Percentiles rank a stretch among this genome's conserved stretches.
These are phyloP conservation scores for Dryobotodes eremita DNA, from an alignment of 2,888 invertebrate species.

Conservation along the genomic window DNA sequence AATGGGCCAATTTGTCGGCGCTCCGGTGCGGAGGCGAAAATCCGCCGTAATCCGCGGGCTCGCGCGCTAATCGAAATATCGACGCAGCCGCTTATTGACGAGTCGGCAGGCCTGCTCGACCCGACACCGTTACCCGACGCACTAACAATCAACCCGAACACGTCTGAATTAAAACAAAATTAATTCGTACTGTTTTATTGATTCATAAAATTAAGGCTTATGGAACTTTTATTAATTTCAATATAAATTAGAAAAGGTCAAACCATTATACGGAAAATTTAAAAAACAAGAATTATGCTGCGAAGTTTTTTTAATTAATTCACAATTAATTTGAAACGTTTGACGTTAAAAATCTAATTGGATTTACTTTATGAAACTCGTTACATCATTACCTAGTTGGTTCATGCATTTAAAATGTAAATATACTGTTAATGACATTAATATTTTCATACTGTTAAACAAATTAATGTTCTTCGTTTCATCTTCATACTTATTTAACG, in stretches of 20 bases:
- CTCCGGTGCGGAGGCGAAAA: slow-evolving; percentile 85
- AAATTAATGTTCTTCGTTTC: slow-evolving; percentile 24
- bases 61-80: slow-evolving; percentile 90
- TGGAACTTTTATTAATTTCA: background rate
- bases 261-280: background rate
- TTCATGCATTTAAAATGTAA: background rate
- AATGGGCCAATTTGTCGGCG: slow-evolving; percentile 88
- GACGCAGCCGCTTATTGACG: slow-evolving; percentile 85
- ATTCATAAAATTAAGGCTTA: slow-evolving; percentile 5
- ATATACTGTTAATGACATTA: background rate
- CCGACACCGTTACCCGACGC: slow-evolving; percentile 40
- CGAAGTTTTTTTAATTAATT: background rate
- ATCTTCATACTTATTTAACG: background rate
- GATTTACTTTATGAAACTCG: background rate
- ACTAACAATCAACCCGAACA: slow-evolving; percentile 43
- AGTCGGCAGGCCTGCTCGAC: slow-evolving; percentile 55
- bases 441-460: background rate
- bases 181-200: slow-evolving; percentile 19
- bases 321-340: slow-evolving; percentile 2
- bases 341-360: background rate
- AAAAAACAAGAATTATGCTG: background rate
- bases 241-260: slow-evolving; percentile 1
- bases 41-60: slow-evolving; percentile 87
- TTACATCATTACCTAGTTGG: no score
- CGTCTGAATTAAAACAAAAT: slow-evolving; percentile 39